phyloP scores from a whole-genome alignment of 2,113 vertebrate species.

The Perccottus glenii region DNA sequence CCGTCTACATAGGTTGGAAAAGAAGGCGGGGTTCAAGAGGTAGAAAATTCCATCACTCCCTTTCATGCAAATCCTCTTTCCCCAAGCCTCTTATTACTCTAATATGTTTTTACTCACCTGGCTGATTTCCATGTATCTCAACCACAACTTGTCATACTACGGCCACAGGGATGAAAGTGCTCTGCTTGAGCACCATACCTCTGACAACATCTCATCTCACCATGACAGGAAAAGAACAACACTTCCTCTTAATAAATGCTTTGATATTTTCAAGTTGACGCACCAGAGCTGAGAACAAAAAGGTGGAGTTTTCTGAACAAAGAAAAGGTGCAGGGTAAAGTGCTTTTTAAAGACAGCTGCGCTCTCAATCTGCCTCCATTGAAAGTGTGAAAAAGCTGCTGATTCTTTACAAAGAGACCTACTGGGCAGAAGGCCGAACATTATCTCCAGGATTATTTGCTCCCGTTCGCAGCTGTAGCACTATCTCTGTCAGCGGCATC shows the following conservation, averaged over 20 bases:
- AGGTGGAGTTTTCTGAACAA: slow-evolving; percentile 40
- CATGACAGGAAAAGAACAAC: slow-evolving; percentile 45
- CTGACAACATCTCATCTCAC: slow-evolving; percentile 44
- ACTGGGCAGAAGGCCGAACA: slow-evolving; percentile 33
- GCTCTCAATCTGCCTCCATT: slow-evolving; percentile 19
- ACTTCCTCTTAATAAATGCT: slow-evolving; percentile 34
- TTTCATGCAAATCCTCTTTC: slow-evolving; percentile 41
- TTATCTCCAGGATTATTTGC: slow-evolving; percentile 46
- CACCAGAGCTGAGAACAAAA: slow-evolving; percentile 42
- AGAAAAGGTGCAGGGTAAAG: slow-evolving; percentile 46
- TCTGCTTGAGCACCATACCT: slow-evolving; percentile 17
- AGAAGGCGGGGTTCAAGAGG: slow-evolving; percentile 21
- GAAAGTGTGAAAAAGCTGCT: slow-evolving; percentile 40
- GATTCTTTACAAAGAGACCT: slow-evolving; percentile 40
- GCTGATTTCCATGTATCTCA: slow-evolving; percentile 18
- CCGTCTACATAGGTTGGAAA: slow-evolving; percentile 38
- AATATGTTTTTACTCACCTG: slow-evolving; percentile 40
- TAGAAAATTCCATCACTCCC: slow-evolving; percentile 57
- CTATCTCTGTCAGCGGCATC: slow-evolving; percentile 37
- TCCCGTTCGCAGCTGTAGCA: slow-evolving; percentile 17
- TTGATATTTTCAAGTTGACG: slow-evolving; percentile 44
- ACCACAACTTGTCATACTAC: slow-evolving; percentile 19
- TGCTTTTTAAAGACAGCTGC: slow-evolving; percentile 50
- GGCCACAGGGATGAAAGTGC: slow-evolving; percentile 21
- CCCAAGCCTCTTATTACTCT: slow-evolving; percentile 23